phyloP scores from a whole-genome alignment of 2,888 invertebrate genomes.

The Rotaria sp. region DNA sequence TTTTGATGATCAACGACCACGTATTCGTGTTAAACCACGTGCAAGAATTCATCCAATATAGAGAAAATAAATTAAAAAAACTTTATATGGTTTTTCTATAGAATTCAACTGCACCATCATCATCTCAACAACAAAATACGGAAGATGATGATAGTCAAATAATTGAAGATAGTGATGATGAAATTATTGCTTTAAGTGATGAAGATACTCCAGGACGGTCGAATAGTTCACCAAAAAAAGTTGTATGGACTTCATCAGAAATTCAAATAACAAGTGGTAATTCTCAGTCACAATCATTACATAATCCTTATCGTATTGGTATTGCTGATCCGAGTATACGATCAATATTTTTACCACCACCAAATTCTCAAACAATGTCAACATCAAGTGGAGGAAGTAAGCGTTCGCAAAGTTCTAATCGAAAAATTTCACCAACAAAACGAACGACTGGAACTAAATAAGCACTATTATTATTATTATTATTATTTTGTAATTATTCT shows the following conservation, averaged over 20 bases:
- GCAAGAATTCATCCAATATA: neutral
- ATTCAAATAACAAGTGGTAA: neutral
- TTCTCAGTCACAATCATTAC: neutral
- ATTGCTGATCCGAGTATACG: slow-evolving; percentile 8
- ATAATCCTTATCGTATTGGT: neutral
- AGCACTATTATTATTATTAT: neutral
- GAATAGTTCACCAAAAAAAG: neutral
- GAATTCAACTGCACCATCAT: neutral
- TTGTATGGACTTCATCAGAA: neutral
- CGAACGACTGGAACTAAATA: neutral
- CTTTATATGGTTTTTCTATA: neutral
- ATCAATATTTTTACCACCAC: neutral
- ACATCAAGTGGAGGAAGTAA: neutral
- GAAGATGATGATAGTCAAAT: neutral
- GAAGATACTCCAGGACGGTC: neutral
- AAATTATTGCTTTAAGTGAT: neutral
- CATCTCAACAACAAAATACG: neutral
- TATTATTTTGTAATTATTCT: slow-evolving; percentile 14
- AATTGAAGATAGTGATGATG: neutral
- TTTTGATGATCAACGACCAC: neutral
- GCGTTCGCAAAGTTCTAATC: neutral
- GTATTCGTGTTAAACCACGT: neutral
- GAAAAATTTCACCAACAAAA: neutral
- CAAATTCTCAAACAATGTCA: neutral
- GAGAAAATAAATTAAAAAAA: neutral